These are phyloP conservation scores for Psococerastis gibbosa DNA, from an alignment of 2,888 invertebrate species.

Conservation along the genomic window DNA sequence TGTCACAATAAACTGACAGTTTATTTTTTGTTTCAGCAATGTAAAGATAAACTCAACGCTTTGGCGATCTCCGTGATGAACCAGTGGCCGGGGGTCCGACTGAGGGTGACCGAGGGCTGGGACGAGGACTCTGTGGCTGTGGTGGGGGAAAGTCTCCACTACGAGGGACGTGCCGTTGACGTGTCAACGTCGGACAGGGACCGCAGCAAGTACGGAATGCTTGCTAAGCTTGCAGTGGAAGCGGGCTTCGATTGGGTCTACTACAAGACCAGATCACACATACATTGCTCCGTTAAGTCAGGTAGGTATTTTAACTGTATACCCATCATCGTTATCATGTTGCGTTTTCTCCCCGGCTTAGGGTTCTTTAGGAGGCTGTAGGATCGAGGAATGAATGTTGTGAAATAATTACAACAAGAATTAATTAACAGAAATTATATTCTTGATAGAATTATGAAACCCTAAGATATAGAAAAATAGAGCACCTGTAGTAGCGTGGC, in stretches of 20 bases:
- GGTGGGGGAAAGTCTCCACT: slow-evolving; percentile 70
- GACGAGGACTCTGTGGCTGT: slow-evolving; percentile 76
- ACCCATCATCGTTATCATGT: too few species aligned
- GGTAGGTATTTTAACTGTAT: slow-evolving; percentile 59
- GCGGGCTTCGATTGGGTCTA: slow-evolving; percentile 98
- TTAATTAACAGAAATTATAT: too few species aligned
- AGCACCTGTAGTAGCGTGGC: too few species aligned
- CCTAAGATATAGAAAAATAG: too few species aligned
- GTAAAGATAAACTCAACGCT: slow-evolving; percentile 87
- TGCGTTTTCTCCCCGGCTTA: too few species aligned
- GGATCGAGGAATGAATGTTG: too few species aligned
- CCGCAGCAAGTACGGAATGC: slow-evolving; percentile 85
- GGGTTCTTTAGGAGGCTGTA: too few species aligned
- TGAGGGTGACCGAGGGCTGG: slow-evolving; percentile 91
- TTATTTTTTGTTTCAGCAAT: slow-evolving; percentile 50
- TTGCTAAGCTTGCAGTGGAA: slow-evolving; percentile 86
- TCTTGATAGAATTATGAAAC: too few species aligned
- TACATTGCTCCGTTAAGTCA: slow-evolving; percentile 95
- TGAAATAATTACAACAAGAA: too few species aligned
- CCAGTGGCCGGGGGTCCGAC: slow-evolving; percentile 88
- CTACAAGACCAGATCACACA: slow-evolving; percentile 85
- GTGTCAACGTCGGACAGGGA: slow-evolving; percentile 88
- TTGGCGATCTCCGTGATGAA: slow-evolving; percentile 94
- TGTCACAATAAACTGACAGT: too few species aligned
- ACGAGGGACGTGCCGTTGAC: slow-evolving; percentile 92